Evolutionary conservation across 92 coral and sea anemone genomes (phyloP).

Genomic region (Nematostella vectensis): DNA sequence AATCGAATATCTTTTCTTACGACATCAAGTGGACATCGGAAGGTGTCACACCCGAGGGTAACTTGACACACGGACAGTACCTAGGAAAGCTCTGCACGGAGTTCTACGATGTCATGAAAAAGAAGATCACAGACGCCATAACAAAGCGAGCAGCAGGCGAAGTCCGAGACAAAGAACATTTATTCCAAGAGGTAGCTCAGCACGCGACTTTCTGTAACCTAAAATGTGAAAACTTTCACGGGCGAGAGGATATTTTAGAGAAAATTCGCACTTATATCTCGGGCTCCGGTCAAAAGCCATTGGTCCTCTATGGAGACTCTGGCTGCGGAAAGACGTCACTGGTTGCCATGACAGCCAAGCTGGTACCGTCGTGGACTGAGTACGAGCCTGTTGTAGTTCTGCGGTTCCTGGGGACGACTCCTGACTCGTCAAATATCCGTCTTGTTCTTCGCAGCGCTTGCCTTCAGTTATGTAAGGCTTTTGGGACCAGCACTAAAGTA

Average conservation of each 20-base stretch:
- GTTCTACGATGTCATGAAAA: constrained; percentile 32
- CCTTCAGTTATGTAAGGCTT: constrained; percentile 58
- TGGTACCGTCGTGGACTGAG: constrained; percentile 45
- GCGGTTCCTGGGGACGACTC: constrained; percentile 82
- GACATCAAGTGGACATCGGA: constrained; percentile 63
- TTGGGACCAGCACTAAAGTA: constrained; percentile 28
- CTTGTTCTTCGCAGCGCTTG: constrained; percentile 56
- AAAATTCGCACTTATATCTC: constrained; percentile 44
- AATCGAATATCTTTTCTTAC: constrained; percentile 42
- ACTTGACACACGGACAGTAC: constrained; percentile 61
- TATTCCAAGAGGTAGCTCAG: constrained; percentile 64
- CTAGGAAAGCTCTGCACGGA: constrained; percentile 67
- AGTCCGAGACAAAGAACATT: constrained; percentile 22
- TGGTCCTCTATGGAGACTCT: constrained; percentile 71
- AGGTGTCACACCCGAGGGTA: constrained; percentile 32
- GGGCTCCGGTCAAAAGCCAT: constrained; percentile 41
- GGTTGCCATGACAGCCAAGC: constrained; percentile 91
- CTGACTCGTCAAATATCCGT: constrained; percentile 57
- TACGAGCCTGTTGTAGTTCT: constrained; percentile 46
- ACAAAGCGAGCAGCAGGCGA: constrained; percentile 32
- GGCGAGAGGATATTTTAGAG: constrained; percentile 28
- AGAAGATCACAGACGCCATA: constrained; percentile 46
- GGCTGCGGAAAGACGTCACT: constrained; percentile 88
- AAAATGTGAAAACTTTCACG: constrained; percentile 39
- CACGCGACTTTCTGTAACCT: constrained; percentile 49